A percentile compares a stretch with the other conserved stretches of the same genome.
Conservation (phyloP, 2,888 invertebrate genomes). For the Melikaiella ostensackeni region DNA sequence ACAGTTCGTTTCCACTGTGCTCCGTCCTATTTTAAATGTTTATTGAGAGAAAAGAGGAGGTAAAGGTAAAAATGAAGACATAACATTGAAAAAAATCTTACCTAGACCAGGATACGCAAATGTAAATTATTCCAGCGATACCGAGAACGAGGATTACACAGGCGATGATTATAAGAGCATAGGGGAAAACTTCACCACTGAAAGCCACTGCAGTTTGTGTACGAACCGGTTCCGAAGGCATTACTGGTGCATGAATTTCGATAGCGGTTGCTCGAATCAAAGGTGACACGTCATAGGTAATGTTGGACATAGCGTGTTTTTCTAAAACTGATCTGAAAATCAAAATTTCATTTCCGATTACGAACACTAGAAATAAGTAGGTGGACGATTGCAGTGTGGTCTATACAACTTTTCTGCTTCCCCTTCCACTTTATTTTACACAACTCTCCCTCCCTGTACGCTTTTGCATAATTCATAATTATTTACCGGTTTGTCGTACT, state of each 20-base stretch:
- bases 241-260: constrained; percentile 82
- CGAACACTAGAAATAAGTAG: background rate
- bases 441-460: background rate
- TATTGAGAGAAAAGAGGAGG: background rate
- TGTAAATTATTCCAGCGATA: constrained; percentile 92
- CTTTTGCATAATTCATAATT: constrained; percentile 19
- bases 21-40: background rate
- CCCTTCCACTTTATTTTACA: background rate
- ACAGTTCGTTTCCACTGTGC: too few species aligned
- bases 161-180: constrained; percentile 92
- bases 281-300: constrained; percentile 84
- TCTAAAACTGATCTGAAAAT: constrained; percentile 80
- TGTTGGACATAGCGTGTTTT: constrained; percentile 82
- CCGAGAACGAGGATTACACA: constrained; percentile 93
- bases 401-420: background rate
- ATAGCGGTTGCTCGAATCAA: constrained; percentile 84
- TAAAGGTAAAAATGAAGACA: background rate
- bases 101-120: constrained; percentile 96
- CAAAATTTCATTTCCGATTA: constrained; percentile 31
- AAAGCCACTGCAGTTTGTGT: constrained; percentile 79
- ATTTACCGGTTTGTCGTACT: constrained; percentile 14
- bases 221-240: constrained; percentile 77
- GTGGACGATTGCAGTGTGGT: constrained; percentile 11
- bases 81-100: constrained; percentile 73
- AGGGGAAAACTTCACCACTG: constrained; percentile 88